Conservation (phyloP, 1,140 invertebrate species). For the Phymastichus coffea region DNA sequence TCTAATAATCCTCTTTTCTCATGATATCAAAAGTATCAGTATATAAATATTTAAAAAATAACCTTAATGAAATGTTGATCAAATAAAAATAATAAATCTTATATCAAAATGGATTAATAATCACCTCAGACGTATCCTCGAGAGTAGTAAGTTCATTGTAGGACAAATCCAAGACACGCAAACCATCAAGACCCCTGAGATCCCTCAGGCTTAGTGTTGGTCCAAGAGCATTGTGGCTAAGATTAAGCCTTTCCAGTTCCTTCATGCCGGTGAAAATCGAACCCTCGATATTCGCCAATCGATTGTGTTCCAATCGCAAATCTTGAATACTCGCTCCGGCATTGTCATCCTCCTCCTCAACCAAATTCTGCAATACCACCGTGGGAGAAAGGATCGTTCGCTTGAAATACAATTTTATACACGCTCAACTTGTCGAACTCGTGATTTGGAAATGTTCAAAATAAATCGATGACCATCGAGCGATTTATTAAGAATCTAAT, state of each 20-base stretch:
- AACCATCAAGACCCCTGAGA: slow-evolving; percentile 69
- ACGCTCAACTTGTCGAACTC: too few species aligned
- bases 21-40: too few species aligned
- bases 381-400: slow-evolving; percentile 16
- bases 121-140: slow-evolving; percentile 77
- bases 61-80: too few species aligned
- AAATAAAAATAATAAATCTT: too few species aligned
- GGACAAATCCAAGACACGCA: slow-evolving; percentile 73
- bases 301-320: slow-evolving; percentile 71
- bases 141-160: slow-evolving; percentile 73
- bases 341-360: slow-evolving; percentile 65
- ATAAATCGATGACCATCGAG: slow-evolving; percentile 1
- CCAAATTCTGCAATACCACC: slow-evolving; percentile 62
- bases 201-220: slow-evolving; percentile 71
- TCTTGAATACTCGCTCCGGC: slow-evolving; percentile 64
- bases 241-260: slow-evolving; percentile 68
- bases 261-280: slow-evolving; percentile 70
- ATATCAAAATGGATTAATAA: neutral
- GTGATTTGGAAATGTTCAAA: too few species aligned
- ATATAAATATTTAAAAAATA: too few species aligned
- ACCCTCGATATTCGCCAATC: slow-evolving; percentile 68
- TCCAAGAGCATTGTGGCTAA: slow-evolving; percentile 71
- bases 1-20: too few species aligned
- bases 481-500: too few species aligned
- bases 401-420: slow-evolving; percentile 16